A percentile compares a stretch with the other conserved stretches of the same genome.
Evolutionary conservation across 2,113 vertebrate genomes (phyloP).

Genomic region (Catagonus wagneri): DNA sequence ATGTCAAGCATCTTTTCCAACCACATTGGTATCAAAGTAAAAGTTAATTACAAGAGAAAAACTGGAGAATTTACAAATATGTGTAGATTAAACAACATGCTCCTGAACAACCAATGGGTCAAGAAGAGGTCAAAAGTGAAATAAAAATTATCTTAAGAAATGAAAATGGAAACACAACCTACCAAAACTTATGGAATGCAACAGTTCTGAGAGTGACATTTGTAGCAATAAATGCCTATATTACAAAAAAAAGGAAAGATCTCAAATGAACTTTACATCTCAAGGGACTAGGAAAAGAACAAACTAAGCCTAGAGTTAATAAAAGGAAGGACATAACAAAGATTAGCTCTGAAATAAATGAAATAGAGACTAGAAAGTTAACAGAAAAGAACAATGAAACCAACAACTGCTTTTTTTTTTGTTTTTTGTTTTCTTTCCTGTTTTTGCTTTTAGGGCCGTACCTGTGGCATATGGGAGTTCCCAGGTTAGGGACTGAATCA

Average conservation of each 20-base stretch:
- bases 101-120: not conserved
- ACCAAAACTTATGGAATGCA: not conserved
- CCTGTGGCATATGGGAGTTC: too few species aligned
- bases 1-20: not conserved
- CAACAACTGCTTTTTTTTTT: not conserved
- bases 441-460: too few species aligned
- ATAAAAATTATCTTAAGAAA: not conserved
- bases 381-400: not conserved
- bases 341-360: not conserved
- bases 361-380: not conserved
- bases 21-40: not conserved
- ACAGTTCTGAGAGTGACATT: not conserved
- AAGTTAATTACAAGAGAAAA: not conserved
- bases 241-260: not conserved
- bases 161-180: not conserved
- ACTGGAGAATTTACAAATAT: not conserved
- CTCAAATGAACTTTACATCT: not conserved
- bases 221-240: not conserved
- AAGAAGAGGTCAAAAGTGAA: not conserved
- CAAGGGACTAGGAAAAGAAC: not conserved
- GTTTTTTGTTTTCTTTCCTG: too few species aligned
- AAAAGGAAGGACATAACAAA: not conserved
- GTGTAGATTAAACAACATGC: not conserved
- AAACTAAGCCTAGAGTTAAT: not conserved
- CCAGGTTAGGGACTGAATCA: too few species aligned